These are phyloP conservation scores for Mormyrus hasselquistii DNA, from an alignment of 2,797 vertebrate species.

Conservation along the genomic window DNA sequence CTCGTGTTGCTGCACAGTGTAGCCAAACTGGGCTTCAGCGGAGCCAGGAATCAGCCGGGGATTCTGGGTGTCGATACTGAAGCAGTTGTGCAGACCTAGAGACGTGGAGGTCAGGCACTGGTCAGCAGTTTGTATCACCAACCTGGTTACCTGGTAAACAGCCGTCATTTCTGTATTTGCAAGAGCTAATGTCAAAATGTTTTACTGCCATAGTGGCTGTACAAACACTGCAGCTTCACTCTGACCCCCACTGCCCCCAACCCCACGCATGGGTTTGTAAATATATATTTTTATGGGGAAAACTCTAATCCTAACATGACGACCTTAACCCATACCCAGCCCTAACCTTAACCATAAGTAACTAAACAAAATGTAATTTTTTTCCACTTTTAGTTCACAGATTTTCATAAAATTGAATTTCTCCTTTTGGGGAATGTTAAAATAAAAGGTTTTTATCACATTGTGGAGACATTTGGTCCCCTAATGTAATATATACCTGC, in stretches of 20 bases:
- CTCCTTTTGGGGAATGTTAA: not conserved
- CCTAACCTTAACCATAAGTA: not conserved
- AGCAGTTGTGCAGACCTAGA: constrained; percentile 66
- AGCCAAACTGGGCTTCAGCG: constrained; percentile 78
- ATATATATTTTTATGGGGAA: not conserved
- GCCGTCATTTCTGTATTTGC: not conserved
- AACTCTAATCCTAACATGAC: not conserved
- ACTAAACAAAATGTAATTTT: not conserved
- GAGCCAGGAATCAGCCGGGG: constrained; percentile 73
- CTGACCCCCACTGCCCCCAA: not conserved
- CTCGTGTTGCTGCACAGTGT: constrained; percentile 87
- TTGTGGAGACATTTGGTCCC: not conserved
- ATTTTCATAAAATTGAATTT: not conserved
- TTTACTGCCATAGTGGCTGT: not conserved
- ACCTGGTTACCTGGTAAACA: not conserved
- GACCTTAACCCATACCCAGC: not conserved
- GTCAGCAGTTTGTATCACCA: not conserved
- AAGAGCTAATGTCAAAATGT: not conserved
- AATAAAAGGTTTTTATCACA: not conserved
- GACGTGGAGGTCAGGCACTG: constrained; percentile 20
- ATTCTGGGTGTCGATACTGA: constrained; percentile 81
- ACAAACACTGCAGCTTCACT: not conserved
- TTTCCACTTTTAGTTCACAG: not conserved
- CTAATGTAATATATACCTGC: not conserved
- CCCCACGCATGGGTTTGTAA: not conserved